Evolutionary conservation across 92 coral and sea anemone genomes (phyloP).

Genomic region (Diadumene lineata): DNA sequence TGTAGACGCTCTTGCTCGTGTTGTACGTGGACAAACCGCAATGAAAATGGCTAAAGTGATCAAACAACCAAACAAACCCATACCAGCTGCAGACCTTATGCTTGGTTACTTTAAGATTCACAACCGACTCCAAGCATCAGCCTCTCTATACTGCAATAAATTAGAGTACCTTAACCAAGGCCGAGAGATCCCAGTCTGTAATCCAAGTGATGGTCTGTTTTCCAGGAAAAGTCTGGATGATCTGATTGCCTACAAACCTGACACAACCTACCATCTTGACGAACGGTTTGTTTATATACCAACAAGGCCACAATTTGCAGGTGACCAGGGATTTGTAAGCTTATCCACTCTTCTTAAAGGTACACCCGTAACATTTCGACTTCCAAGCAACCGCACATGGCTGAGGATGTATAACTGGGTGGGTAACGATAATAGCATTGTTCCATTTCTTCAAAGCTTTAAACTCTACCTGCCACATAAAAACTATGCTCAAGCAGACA

Average conservation of each 20-base stretch:
- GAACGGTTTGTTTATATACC: constrained; percentile 57
- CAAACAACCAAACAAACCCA: constrained; percentile 15
- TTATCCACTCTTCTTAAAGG: constrained; percentile 26
- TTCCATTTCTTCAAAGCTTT: constrained; percentile 42
- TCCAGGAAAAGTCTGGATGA: constrained; percentile 39
- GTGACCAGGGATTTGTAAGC: constrained; percentile 45
- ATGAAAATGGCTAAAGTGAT: constrained; percentile 40
- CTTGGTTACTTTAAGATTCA: constrained; percentile 55
- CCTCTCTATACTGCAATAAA: constrained; percentile 52
- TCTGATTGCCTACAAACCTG: constrained; percentile 47
- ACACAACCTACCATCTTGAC: constrained; percentile 29
- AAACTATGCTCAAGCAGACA: constrained; percentile 16
- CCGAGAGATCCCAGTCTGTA: constrained; percentile 22
- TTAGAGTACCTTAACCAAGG: constrained; percentile 47
- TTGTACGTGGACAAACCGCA: constrained; percentile 53
- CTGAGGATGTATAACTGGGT: constrained; percentile 39
- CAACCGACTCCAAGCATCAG: constrained; percentile 37
- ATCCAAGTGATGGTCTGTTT: constrained; percentile 46
- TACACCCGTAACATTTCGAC: constrained; percentile 38
- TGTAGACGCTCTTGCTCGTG: constrained; percentile 45
- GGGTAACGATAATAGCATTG: constrained; percentile 34
- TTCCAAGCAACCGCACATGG: constrained; percentile 45
- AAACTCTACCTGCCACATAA: constrained; percentile 44
- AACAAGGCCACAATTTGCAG: constrained; percentile 42
- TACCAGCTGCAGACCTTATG: constrained; percentile 35